Evolutionary conservation across 2,113 vertebrate genomes (phyloP).

Genomic region (Steatornis caripensis): DNA sequence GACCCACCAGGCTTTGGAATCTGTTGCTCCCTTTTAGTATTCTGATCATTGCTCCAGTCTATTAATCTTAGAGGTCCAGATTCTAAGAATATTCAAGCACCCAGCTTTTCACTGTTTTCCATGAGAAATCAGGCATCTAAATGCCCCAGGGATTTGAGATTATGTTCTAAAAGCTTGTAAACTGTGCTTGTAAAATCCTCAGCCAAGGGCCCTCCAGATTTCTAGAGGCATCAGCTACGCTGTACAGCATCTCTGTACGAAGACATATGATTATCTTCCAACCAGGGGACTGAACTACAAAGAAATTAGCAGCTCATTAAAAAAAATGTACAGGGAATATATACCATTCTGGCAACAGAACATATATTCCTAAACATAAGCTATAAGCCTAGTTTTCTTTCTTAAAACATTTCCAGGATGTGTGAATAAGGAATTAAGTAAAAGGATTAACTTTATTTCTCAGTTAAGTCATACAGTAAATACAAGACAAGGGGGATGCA

Average conservation of each 20-base stretch:
- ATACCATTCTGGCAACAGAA: not conserved
- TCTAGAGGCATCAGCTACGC: not conserved
- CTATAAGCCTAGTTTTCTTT: not conserved
- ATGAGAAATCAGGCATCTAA: not conserved
- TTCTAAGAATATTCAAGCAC: not conserved
- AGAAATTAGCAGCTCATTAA: not conserved
- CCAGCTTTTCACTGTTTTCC: not conserved
- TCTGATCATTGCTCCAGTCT: not conserved
- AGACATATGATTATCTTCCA: not conserved
- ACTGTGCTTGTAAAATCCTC: not conserved
- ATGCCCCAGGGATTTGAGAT: not conserved
- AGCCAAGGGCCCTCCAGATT: not conserved
- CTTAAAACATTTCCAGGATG: not conserved
- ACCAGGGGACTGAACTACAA: not conserved
- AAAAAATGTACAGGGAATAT: not conserved
- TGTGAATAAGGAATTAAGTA: not conserved
- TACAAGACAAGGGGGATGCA: not conserved
- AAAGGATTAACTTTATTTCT: constrained; percentile 13
- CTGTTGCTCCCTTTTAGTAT: not conserved
- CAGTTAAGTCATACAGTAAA: not conserved
- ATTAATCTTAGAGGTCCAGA: not conserved
- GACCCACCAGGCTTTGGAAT: not conserved
- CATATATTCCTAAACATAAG: not conserved
- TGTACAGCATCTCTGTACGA: not conserved
- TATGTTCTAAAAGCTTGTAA: not conserved